Percentiles rank a stretch among this genome's conserved stretches.
Evolutionary conservation across 2,113 vertebrate genomes (phyloP).

Genomic region (Pluvianellus socialis): DNA sequence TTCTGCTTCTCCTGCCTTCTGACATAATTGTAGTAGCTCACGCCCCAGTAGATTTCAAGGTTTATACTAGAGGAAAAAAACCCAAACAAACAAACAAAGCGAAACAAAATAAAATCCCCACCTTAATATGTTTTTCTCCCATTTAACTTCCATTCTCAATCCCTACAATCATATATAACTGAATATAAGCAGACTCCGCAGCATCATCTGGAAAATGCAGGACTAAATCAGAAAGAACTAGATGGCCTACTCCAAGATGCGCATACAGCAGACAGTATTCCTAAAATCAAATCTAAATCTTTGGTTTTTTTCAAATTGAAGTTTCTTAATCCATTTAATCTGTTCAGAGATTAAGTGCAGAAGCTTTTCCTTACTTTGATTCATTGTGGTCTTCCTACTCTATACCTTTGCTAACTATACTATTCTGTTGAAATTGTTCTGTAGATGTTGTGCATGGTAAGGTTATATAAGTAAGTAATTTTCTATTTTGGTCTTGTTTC

Average conservation of each 20-base stretch:
- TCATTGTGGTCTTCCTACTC: background rate
- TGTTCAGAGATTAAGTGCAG: background rate
- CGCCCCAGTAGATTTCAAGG: background rate
- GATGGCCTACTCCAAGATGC: background rate
- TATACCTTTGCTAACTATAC: background rate
- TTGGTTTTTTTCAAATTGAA: background rate
- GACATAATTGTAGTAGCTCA: constrained; percentile 19
- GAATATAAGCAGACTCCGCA: background rate
- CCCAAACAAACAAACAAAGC: background rate
- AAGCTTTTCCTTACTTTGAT: background rate
- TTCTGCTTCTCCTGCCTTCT: background rate
- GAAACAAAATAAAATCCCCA: background rate
- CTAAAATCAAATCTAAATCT: background rate
- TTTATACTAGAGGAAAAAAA: background rate
- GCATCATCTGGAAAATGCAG: background rate
- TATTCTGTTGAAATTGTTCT: background rate
- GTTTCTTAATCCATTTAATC: background rate
- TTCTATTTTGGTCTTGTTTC: background rate
- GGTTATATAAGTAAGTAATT: background rate
- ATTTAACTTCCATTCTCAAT: background rate
- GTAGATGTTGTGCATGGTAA: background rate
- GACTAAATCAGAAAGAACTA: background rate
- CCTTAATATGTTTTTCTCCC: background rate
- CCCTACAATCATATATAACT: background rate
- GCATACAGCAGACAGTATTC: background rate